phyloP scores from a whole-genome alignment of 2,113 vertebrate species.

The Pterophyllum scalare region DNA sequence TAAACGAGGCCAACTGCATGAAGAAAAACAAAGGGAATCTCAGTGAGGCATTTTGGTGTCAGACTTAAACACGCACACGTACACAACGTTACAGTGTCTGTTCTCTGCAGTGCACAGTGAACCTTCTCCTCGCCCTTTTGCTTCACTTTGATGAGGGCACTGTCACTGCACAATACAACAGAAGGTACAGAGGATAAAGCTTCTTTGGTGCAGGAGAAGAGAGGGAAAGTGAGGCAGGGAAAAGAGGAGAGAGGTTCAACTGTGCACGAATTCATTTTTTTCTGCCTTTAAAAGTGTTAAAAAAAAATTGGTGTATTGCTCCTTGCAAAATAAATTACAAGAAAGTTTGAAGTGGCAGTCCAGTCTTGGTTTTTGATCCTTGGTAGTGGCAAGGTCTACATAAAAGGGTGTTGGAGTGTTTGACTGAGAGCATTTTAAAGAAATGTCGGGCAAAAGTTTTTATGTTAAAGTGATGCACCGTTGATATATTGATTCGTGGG shows the following conservation, averaged over 20 bases:
- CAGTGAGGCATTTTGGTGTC: conserved; percentile 9
- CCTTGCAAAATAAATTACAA: neutral
- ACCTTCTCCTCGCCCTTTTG: conserved; percentile 50
- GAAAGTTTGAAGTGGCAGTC: neutral
- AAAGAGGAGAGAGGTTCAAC: neutral
- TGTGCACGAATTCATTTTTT: neutral
- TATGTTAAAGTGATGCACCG: neutral
- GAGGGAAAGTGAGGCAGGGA: conserved; percentile 22
- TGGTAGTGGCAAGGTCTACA: neutral
- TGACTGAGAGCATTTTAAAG: neutral
- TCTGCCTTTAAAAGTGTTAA: neutral
- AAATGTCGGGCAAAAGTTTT: neutral
- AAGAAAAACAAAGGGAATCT: conserved; percentile 15
- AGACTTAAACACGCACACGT: neutral
- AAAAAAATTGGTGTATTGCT: neutral
- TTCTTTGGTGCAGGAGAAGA: conserved; percentile 27
- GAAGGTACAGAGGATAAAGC: conserved; percentile 61
- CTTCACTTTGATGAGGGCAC: conserved; percentile 72
- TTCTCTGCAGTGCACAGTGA: conserved; percentile 42
- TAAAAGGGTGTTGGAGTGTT: neutral
- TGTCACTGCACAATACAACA: conserved; percentile 61
- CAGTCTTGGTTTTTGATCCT: neutral
- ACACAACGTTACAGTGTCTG: conserved; percentile 4
- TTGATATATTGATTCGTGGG: neutral
- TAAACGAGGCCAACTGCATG: conserved; percentile 6